Evolutionary conservation across 2,797 vertebrate genomes (phyloP), one percentile per base, ranked within the genome.

Genomic region (Podarcis lilfordi): DNA sequence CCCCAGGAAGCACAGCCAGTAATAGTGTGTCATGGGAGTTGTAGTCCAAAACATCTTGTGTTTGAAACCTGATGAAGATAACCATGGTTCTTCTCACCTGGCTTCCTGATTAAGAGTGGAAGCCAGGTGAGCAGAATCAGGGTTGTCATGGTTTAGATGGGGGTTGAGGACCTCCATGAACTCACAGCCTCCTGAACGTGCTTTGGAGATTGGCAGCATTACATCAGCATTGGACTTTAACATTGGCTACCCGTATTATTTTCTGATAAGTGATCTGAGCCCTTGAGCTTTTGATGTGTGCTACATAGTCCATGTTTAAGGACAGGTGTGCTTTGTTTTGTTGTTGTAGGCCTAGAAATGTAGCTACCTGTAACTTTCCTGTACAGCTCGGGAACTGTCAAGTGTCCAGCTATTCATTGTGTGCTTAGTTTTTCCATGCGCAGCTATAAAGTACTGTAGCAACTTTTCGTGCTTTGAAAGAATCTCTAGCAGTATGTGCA

Each of bases 401-500:
- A 37, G 2, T 81, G 82, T 92, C 61, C 32, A 76, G 15, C 32
- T 76, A 43, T 11, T 35, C 21, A 17, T 66, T 76, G 10, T 79
- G 11, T 80, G 64, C 27, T 45, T 27, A 83, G 86, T 91, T 89
- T 78, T 75, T 94, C 93, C 93, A 89, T 92, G 90, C 89, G 81
- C 89, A 89, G 94, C 88, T 64, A 88, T 94, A 88, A 90, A 94
- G 40, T 76, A 88, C 79, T 43, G 86, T 84, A 32, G 11, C 96
- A 93, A 96, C 94, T 94, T 88, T 93, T 97, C 94, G 84, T 89
- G 88, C 88, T 1, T 88, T 85, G 85, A 96, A 92, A 97, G 93
- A 93, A 91, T 93, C 93, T 95, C 86, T 93, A 88, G 92, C 94
- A 88, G 23, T 93, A 88, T 89, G 9, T 92, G 93, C 92, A 94